Percentiles rank a stretch among this genome's conserved stretches.
phyloP scores from a whole-genome alignment of 64 coral and sea anemone genomes.

The Porites lutea region DNA sequence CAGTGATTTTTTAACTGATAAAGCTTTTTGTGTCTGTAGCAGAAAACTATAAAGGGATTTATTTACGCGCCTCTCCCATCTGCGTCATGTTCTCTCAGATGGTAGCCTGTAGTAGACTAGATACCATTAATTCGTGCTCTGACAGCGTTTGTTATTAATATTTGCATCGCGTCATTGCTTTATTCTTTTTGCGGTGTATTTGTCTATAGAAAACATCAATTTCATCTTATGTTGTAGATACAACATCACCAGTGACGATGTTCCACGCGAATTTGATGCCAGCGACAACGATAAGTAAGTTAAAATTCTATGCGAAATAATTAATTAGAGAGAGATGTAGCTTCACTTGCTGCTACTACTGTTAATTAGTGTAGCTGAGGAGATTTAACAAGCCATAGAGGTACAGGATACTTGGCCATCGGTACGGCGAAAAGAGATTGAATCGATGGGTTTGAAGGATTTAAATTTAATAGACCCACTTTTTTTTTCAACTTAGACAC shows the following conservation, averaged over 20 bases:
- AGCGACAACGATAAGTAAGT: conserved; percentile 27
- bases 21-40: conserved; percentile 5
- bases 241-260: conserved; percentile 15
- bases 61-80: neutral
- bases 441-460: conserved; percentile 1
- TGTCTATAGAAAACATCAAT: conserved; percentile 12
- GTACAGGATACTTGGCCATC: neutral
- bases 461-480: neutral
- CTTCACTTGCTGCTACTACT: conserved; percentile 18
- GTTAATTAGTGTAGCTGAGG: conserved; percentile 11
- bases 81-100: too few species aligned
- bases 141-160: neutral
- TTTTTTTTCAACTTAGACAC: conserved; percentile 10
- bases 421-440: neutral
- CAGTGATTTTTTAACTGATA: conserved; percentile 5
- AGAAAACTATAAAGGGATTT: conserved; percentile 12
- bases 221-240: conserved; percentile 11
- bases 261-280: neutral
- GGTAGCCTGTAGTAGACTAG: neutral
- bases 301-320: neutral
- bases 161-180: neutral
- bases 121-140: neutral
- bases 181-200: neutral
- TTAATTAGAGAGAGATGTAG: conserved; percentile 9
- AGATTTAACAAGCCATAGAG: conserved; percentile 5